These are phyloP conservation scores for Aramus guarauna DNA, from an alignment of 2,113 vertebrate species.

Conservation along the genomic window DNA sequence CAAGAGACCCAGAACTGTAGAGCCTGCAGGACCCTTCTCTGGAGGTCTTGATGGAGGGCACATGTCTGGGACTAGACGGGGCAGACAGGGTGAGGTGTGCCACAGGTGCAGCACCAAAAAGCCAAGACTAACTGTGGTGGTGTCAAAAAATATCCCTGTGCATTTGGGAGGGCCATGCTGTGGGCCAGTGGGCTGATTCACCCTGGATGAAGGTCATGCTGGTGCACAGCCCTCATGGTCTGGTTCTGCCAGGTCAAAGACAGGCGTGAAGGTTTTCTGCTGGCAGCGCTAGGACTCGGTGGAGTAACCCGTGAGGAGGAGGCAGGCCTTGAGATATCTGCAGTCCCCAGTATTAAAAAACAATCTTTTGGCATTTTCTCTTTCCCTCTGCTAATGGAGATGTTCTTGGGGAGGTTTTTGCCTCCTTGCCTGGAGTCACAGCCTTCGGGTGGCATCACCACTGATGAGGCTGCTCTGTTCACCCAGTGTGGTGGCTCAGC, in stretches of 20 bases:
- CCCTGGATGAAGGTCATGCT: rapidly evolving
- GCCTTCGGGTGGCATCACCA: neutral
- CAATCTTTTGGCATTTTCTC: neutral
- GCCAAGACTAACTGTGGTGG: neutral
- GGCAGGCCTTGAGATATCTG: neutral
- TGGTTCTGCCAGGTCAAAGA: neutral
- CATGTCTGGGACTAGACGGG: neutral
- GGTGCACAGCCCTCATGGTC: rapidly evolving
- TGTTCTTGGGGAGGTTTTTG: neutral
- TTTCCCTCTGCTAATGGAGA: neutral
- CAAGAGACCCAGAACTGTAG: neutral
- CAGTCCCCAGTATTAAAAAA: neutral
- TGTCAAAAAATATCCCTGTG: rapidly evolving
- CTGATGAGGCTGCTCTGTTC: neutral
- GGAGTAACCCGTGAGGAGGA: neutral
- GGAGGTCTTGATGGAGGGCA: neutral
- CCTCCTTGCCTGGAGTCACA: neutral
- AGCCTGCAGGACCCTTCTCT: neutral
- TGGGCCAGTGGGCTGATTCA: neutral
- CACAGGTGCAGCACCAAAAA: neutral
- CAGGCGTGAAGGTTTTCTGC: neutral
- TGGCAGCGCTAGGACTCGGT: rapidly evolving
- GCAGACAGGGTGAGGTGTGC: neutral
- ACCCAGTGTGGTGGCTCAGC: neutral
- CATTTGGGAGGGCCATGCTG: neutral